phyloP scores from a whole-genome alignment of 1,140 invertebrate species.

The Diorhabda carinulata region DNA sequence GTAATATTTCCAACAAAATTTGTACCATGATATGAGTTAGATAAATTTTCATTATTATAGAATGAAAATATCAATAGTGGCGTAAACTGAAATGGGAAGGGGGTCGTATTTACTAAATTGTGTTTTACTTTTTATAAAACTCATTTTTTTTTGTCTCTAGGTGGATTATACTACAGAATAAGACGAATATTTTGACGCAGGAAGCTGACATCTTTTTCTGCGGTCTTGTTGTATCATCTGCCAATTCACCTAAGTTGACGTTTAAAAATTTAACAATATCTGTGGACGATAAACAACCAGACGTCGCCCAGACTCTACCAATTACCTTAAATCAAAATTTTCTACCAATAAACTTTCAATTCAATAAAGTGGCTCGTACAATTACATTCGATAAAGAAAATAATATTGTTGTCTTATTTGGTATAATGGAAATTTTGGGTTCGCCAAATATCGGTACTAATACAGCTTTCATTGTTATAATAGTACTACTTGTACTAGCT shows the following conservation, averaged over 20 bases:
- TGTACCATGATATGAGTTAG: too few species aligned
- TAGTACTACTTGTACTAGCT: neutral
- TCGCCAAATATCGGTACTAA: neutral
- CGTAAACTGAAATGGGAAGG: too few species aligned
- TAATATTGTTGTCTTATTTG: neutral
- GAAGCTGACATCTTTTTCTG: constrained; percentile 2
- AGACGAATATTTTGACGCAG: constrained; percentile 8
- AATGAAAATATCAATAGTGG: too few species aligned
- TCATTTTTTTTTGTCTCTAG: neutral
- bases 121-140: neutral
- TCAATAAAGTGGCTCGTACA: neutral
- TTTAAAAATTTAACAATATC: constrained; percentile 5
- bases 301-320: neutral
- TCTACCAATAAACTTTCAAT: neutral
- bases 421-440: neutral
- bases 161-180: constrained; percentile 6
- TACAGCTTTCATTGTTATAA: constrained; percentile 6
- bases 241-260: neutral
- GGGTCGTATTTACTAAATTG: neutral
- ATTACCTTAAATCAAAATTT: neutral
- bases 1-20: too few species aligned
- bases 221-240: neutral
- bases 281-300: neutral
- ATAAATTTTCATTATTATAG: too few species aligned
- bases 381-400: neutral